Evolutionary conservation across 2,797 vertebrate species (phyloP).

Genomic region (Sardinella longiceps): DNA sequence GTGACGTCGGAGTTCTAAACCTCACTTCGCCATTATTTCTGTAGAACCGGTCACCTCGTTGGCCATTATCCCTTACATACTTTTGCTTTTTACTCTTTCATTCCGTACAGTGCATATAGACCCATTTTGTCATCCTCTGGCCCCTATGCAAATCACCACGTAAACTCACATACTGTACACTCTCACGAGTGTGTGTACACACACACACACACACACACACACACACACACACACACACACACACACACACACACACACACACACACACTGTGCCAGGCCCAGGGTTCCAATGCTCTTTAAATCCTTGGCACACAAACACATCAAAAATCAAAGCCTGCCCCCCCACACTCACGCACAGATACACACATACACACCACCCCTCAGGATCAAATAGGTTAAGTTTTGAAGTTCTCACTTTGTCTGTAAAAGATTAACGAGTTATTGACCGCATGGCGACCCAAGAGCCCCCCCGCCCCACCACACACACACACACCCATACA

Average conservation of each 20-base stretch:
- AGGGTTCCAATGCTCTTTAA: slow-evolving; percentile 26
- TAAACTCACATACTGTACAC: too few species aligned
- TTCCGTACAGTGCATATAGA: slow-evolving; percentile 40
- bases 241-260: too few species aligned
- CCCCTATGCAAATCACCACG: slow-evolving; percentile 35
- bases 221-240: too few species aligned
- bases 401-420: slow-evolving; percentile 54
- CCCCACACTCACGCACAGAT: slow-evolving; percentile 27
- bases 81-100: slow-evolving; percentile 29
- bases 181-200: too few species aligned
- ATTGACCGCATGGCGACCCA: slow-evolving; percentile 58
- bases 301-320: slow-evolving; percentile 18
- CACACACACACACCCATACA: not conserved
- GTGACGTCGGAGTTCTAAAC: too few species aligned
- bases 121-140: slow-evolving; percentile 27
- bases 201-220: too few species aligned
- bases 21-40: too few species aligned
- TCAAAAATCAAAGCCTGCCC: slow-evolving; percentile 23
- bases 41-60: too few species aligned
- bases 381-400: slow-evolving; percentile 50
- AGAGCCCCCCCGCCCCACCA: slow-evolving; percentile 28
- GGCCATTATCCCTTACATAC: slow-evolving; percentile 36
- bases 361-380: slow-evolving; percentile 1
- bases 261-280: slow-evolving; percentile 32
- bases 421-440: slow-evolving; percentile 62